phyloP scores from a whole-genome alignment of 2,888 invertebrate species.

The Dinocampus coccinellae region DNA sequence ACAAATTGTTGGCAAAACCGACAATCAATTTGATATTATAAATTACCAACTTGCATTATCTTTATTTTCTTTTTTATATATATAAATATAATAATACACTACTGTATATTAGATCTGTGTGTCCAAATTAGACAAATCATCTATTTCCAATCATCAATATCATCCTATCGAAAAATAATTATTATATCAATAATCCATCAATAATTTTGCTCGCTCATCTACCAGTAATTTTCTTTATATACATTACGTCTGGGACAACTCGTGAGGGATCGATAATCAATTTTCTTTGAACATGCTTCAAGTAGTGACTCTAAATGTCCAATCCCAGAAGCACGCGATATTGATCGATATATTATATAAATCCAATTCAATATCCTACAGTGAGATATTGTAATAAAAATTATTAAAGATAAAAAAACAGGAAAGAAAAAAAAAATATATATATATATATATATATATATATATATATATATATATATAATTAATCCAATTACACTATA shows the following conservation, averaged over 20 bases:
- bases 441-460: too few species aligned
- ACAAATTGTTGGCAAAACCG: constrained; percentile 17
- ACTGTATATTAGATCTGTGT: neutral
- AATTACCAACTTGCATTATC: constrained; percentile 41
- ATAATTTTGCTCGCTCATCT: neutral
- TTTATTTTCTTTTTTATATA: neutral
- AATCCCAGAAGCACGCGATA: constrained; percentile 19
- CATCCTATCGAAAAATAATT: neutral
- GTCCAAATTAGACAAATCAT: neutral
- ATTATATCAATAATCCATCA: constrained; percentile 14
- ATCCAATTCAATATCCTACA: neutral
- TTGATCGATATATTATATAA: constrained; percentile 5
- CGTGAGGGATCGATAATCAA: constrained; percentile 26
- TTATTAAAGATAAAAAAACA: neutral
- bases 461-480: too few species aligned
- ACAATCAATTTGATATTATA: constrained; percentile 42
- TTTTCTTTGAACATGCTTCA: constrained; percentile 4
- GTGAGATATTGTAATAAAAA: neutral
- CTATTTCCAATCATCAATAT: neutral
- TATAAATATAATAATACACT: constrained; percentile 1
- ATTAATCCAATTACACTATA: too few species aligned
- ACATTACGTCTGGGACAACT: neutral
- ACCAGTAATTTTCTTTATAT: constrained; percentile 10
- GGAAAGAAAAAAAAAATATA: too few species aligned
- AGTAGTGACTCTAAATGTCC: constrained; percentile 21